Conservation (phyloP, 2,113 vertebrate species). For the Corythoichthys intestinalis region DNA sequence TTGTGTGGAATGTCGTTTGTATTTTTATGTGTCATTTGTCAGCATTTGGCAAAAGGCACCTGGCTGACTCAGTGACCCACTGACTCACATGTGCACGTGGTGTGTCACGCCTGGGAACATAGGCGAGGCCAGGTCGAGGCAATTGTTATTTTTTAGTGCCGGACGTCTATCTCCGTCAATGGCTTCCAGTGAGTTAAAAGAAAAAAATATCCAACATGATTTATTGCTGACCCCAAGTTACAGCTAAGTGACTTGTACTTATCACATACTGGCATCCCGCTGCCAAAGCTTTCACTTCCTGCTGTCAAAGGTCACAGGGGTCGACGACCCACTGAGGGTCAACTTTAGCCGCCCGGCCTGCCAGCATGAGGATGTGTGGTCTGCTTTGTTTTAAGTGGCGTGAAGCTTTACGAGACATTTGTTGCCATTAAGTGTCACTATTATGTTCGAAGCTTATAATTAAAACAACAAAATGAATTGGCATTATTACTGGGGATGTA, state of each 20-base stretch:
- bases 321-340: constrained; percentile 54
- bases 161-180: neutral
- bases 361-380: constrained; percentile 55
- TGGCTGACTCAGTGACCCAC: constrained; percentile 42
- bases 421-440: constrained; percentile 30
- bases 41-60: constrained; percentile 17
- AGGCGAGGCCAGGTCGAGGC: constrained; percentile 4
- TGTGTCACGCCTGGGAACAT: constrained; percentile 14
- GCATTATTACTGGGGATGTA: neutral
- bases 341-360: constrained; percentile 25
- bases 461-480: constrained; percentile 6
- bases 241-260: constrained; percentile 31
- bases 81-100: constrained; percentile 41
- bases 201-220: neutral
- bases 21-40: constrained; percentile 6
- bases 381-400: constrained; percentile 63
- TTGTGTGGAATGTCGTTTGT: constrained; percentile 4
- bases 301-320: constrained; percentile 58
- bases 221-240: neutral
- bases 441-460: neutral
- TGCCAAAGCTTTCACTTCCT: constrained; percentile 59
- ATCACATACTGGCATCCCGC: constrained; percentile 55
- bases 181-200: too few relatives aligned
- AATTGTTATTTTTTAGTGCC: too few relatives aligned
- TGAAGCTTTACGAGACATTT: constrained; percentile 46